Base-by-base conservation (phyloP, 2,888 invertebrate species). In the Andrena praecox region DNA sequence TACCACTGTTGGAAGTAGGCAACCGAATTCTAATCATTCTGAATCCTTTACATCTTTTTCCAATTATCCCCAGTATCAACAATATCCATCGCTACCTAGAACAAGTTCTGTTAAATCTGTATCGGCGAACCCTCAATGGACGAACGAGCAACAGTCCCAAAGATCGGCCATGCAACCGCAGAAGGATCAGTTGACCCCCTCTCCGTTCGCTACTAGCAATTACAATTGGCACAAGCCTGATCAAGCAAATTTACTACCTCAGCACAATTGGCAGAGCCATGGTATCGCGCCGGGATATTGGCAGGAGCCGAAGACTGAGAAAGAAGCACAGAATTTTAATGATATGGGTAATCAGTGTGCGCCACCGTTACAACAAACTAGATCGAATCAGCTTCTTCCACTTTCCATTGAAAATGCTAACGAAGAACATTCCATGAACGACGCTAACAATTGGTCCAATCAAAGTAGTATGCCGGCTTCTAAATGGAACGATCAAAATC, bases 201-300 rank as follows among this genome's bases (percentile, higher is more conserved):
- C 85, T 66, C 60, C 86, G 42, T 20, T 86, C 80, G 59, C 77
- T 78, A 54, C 82, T 69, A 91, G 87, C 70, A 92, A 84, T 85
- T 92, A 90, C 68, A 91, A 89, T 66, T 93, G 93, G 91, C 90
- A 85, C 24, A 87, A 89, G 27, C 56, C 78, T 10, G 89, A 90
- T n/a, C 89, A 91, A 48, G 77, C 85, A 6, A 89, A 86, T 75
- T 74, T 86, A 29, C 31, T 85, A 52, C 63, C 84, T 0, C 73
- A 85, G 10, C 87, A 87, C 59, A 91, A 89, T 80, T 91, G 90
- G 91, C 91, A 90, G 56, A 92, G 90, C 86, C 90, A 92, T n/a
- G 54, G 70, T n/a, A 90, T 87, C 35, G n/a, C 87, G 10, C 8
- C 86, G 4, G 85, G 77, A 1, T 90, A 90, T 52, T 92, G 92